Percentiles rank a stretch among this genome's conserved stretches.
Conservation (phyloP, 2,797 vertebrate genomes). For the Tauraco hartlaubi region DNA sequence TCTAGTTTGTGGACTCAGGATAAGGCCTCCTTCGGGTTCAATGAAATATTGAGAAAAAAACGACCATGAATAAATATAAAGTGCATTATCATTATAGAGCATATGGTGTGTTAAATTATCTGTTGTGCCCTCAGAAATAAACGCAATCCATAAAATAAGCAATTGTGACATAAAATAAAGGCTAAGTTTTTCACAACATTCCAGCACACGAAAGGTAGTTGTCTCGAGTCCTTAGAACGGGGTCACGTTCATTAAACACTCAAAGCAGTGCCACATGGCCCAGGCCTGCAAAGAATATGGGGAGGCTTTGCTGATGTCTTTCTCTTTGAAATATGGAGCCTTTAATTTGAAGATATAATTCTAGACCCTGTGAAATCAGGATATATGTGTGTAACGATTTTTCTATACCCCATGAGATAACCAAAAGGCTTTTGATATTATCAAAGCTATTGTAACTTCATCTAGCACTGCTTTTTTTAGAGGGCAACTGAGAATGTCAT, state of each 20-base stretch:
- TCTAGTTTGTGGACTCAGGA: constrained; percentile 28
- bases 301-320: not conserved
- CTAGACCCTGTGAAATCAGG: not conserved
- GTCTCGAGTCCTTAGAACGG: not conserved
- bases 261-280: not conserved
- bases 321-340: not conserved
- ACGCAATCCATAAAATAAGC: constrained; percentile 39
- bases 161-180: not conserved
- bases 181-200: not conserved
- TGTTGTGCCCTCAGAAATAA: constrained; percentile 31
- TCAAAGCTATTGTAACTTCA: not conserved
- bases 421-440: not conserved
- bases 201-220: not conserved
- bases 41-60: constrained; percentile 52
- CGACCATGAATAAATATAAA: constrained; percentile 33
- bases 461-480: not conserved
- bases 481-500: not conserved
- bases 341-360: not conserved
- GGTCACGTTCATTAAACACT: not conserved
- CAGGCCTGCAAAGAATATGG: not conserved
- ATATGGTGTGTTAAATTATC: constrained; percentile 46
- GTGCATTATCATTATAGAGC: constrained; percentile 50
- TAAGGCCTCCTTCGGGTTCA: constrained; percentile 46
- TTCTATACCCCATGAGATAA: not conserved
- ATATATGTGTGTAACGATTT: not conserved